A percentile compares a stretch with the other conserved stretches of the same genome.
These are phyloP conservation scores for Lordiphosa mommai DNA, from an alignment of 1,140 invertebrate genomes.

Conservation along the genomic window DNA sequence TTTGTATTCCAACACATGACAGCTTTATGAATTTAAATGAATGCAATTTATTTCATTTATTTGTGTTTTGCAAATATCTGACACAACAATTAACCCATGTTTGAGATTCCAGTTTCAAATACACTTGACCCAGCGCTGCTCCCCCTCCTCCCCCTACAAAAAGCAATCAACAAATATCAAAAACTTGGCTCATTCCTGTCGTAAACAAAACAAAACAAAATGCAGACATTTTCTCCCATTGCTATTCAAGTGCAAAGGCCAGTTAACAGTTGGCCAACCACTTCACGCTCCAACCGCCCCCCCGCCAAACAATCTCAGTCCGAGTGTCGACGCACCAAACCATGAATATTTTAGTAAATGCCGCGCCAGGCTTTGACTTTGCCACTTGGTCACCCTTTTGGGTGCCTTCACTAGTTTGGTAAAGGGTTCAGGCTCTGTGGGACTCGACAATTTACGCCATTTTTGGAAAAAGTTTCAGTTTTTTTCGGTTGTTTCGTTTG, in stretches of 20 bases:
- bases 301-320: not conserved
- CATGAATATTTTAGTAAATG: constrained; percentile 75
- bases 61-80: not conserved
- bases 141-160: constrained; percentile 33
- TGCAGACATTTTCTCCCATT: constrained; percentile 20
- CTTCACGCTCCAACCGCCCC: not conserved
- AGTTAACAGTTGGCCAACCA: constrained; percentile 42
- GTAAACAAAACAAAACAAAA: constrained; percentile 55
- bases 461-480: constrained; percentile 45
- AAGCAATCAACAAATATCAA: constrained; percentile 74
- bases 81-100: constrained; percentile 30
- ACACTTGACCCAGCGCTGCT: constrained; percentile 20
- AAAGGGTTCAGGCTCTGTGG: constrained; percentile 38
- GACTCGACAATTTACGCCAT: constrained; percentile 64
- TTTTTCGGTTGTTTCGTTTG: not conserved
- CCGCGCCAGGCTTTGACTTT: constrained; percentile 66
- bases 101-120: constrained; percentile 6
- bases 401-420: constrained; percentile 41
- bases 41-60: constrained; percentile 4
- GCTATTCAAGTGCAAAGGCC: constrained; percentile 45
- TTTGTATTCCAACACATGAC: too few relatives aligned
- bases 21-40: constrained; percentile 13
- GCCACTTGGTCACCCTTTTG: constrained; percentile 53
- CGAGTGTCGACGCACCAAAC: constrained; percentile 63
- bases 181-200: constrained; percentile 63